Conservation (phyloP, 2,888 invertebrate genomes). For the Drosophila dives region DNA sequence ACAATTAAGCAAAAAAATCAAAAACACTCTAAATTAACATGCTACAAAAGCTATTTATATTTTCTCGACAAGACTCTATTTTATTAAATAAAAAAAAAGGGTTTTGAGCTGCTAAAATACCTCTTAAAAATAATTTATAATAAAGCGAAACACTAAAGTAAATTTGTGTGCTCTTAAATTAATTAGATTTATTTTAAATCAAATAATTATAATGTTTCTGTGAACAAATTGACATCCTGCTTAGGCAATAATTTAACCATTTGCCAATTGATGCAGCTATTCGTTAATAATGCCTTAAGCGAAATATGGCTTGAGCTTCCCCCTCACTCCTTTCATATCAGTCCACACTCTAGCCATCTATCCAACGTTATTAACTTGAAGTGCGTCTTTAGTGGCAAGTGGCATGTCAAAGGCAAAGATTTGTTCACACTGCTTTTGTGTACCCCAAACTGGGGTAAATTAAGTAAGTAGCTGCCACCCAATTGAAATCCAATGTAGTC, state of each 20-base stretch:
- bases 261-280: slow-evolving; percentile 46
- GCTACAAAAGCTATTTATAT: neutral
- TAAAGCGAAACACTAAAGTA: neutral
- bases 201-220: neutral
- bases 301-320: slow-evolving; percentile 1
- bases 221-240: slow-evolving; percentile 53
- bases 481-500: slow-evolving; percentile 29
- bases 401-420: slow-evolving; percentile 74
- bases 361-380: slow-evolving; percentile 47
- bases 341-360: neutral
- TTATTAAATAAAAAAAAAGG: neutral
- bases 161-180: neutral
- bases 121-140: neutral
- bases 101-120: neutral
- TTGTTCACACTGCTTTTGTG: slow-evolving; percentile 51
- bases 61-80: neutral
- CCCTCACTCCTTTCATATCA: neutral
- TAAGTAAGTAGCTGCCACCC: slow-evolving; percentile 67
- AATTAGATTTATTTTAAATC: neutral
- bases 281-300: slow-evolving; percentile 4
- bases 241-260: slow-evolving; percentile 31
- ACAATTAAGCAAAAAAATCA: neutral
- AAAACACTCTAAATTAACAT: neutral
- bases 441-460: slow-evolving; percentile 56
- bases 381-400: slow-evolving; percentile 68